phyloP scores from a whole-genome alignment of 2,797 vertebrate species.

The Lacerta agilis region DNA sequence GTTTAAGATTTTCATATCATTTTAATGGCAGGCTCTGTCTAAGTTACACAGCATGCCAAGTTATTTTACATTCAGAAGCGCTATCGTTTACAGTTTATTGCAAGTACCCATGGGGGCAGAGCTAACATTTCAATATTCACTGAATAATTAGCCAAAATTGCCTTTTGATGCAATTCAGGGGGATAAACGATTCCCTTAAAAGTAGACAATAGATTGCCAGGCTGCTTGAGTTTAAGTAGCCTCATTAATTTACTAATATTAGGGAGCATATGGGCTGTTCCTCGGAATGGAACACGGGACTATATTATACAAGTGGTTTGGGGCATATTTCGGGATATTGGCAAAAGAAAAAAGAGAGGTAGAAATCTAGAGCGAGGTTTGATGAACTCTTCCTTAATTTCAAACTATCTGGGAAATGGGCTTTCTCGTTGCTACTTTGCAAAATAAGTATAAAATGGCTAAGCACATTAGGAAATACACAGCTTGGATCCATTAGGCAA shows the following conservation, averaged over 20 bases:
- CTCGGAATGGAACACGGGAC: constrained; percentile 32
- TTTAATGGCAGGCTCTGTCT: constrained; percentile 34
- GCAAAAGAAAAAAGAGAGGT: constrained; percentile 7
- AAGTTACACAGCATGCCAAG: constrained; percentile 44
- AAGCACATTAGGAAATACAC: neutral
- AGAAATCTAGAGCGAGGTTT: constrained; percentile 36
- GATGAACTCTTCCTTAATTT: neutral
- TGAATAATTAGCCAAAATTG: constrained; percentile 67
- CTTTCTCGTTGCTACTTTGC: constrained; percentile 16
- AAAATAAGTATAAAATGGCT: constrained; percentile 43
- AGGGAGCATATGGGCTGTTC: constrained; percentile 52
- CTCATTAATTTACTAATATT: constrained; percentile 58
- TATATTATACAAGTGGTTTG: constrained; percentile 29
- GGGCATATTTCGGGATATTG: constrained; percentile 35
- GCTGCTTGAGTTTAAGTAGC: constrained; percentile 33
- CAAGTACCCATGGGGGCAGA: constrained; percentile 53
- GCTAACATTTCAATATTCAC: constrained; percentile 62
- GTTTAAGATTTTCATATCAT: constrained; percentile 29
- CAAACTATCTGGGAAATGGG: neutral
- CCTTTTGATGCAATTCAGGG: constrained; percentile 56
- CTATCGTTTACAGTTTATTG: constrained; percentile 48
- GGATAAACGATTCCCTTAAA: constrained; percentile 59
- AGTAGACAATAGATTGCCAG: constrained; percentile 47
- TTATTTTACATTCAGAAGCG: constrained; percentile 56
- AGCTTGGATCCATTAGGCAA: neutral